Base-by-base conservation (phyloP, 2,113 vertebrate species). In the Forbesichthys agassizii region DNA sequence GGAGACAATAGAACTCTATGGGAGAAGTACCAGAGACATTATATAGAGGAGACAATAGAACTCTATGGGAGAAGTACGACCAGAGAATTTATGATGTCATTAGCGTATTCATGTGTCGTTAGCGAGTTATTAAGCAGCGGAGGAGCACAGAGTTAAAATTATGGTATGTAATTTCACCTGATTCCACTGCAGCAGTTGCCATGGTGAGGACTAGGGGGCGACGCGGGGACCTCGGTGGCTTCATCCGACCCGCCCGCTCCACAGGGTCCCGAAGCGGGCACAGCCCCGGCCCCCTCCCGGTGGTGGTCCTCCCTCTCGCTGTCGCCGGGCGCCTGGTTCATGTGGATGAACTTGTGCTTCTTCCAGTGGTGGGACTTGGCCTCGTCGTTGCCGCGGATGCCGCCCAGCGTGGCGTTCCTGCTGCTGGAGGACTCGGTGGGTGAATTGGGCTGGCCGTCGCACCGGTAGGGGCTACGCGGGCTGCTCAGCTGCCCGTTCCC, bases 361-460 rank as follows among this genome's bases (percentile, higher is more conserved):
- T 99, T 99, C 98, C 98, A 99, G 94, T 98, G 98, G 88, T 93
- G 94, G 10, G 95, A 95, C 88, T 96, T 98, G 80, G 90, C 83
- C 66, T 96, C 94, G 0, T 91, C 92, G 8, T 91, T 83, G 52
- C 91, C 92, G 7, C 89, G 0, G 93, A 89, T 3, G 93, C 91
- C 51, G 49, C 91, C 60, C 16, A 96, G 92, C 46, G 92, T 86
- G 16, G 96, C 96, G 0, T 95, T 98, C 81, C 93, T 95, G 91
- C 97, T 97, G 91, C 98, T 96, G 88, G 95, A 96, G 80, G 98
- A 99, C 88, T 98, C 98, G 0, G 96, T 98, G 12, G 98, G 98
- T 0, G 98, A 99, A 88, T 98, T 98, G 72, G 98, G 98, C 76
- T 98, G 97, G 83, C 98, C 97, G 92, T 98, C 97, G 0, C 97